phyloP scores from a whole-genome alignment of 1,140 invertebrate genomes.

The Drosophila rhopaloa region DNA sequence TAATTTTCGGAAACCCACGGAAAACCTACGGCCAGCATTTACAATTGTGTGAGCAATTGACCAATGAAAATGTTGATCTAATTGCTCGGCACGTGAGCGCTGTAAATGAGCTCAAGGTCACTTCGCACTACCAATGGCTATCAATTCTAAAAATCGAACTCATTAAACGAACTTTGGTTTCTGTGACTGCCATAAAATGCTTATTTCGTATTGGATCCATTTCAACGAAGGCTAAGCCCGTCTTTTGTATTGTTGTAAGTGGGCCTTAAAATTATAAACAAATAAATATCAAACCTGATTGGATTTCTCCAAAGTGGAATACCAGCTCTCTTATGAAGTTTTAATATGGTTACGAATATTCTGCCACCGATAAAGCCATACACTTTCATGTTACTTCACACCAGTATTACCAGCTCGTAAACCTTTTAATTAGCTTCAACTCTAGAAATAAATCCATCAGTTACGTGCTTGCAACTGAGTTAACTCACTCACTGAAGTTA shows the following conservation, averaged over 20 bases:
- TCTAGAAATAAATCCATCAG: constrained; percentile 40
- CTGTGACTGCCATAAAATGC: constrained; percentile 26
- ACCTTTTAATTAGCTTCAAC: constrained; percentile 34
- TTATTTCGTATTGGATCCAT: constrained; percentile 35
- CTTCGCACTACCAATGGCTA: constrained; percentile 7
- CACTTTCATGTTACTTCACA: constrained; percentile 22
- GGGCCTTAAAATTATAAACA: constrained; percentile 19
- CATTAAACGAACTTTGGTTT: constrained; percentile 15
- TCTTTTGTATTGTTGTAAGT: constrained; percentile 28
- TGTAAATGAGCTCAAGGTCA: constrained; percentile 57
- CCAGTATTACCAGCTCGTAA: constrained; percentile 18
- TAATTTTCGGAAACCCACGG: constrained; percentile 9
- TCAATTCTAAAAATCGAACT: constrained; percentile 39
- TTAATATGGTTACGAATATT: constrained; percentile 2
- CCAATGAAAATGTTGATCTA: constrained; percentile 53
- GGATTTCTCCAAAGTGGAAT: background rate
- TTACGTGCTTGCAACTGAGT: constrained; percentile 22
- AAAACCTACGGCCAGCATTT: constrained; percentile 23
- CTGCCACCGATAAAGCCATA: background rate
- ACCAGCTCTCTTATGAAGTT: background rate
- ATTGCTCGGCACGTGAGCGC: constrained; percentile 57
- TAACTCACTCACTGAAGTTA: constrained; percentile 42
- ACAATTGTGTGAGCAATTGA: constrained; percentile 39
- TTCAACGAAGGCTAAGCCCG: constrained; percentile 18
- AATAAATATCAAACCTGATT: constrained; percentile 16